Conservation (phyloP, 2,888 invertebrate genomes). For the Omphaloscelis lunosa region DNA sequence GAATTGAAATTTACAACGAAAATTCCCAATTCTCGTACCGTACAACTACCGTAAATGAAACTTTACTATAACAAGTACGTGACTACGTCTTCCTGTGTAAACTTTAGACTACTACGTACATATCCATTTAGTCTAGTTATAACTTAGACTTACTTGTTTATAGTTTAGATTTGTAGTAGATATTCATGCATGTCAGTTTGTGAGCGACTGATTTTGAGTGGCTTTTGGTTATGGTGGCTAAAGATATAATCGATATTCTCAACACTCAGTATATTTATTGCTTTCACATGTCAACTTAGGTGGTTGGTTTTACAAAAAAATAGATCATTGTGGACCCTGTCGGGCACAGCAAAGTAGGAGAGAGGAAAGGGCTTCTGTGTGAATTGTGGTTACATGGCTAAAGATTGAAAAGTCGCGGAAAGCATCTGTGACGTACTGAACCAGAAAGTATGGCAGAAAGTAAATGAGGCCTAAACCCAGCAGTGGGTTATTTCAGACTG, state of each 20-base stretch:
- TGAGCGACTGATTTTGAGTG: conserved; percentile 2
- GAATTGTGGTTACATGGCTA: background rate
- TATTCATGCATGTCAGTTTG: conserved; percentile 28
- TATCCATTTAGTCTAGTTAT: conserved; percentile 44
- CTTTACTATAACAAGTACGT: conserved; percentile 40
- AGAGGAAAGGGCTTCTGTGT: no score
- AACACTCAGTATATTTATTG: no score
- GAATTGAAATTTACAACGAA: conserved; percentile 1
- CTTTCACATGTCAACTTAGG: no score
- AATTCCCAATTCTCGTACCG: conserved; percentile 40
- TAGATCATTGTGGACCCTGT: no score
- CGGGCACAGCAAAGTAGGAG: no score
- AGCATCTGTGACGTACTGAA: background rate
- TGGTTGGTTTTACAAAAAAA: no score
- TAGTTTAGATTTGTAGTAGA: conserved; percentile 45
- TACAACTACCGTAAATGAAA: conserved; percentile 31
- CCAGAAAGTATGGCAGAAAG: background rate
- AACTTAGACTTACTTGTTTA: conserved; percentile 28
- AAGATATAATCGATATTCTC: background rate
- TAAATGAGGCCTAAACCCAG: background rate
- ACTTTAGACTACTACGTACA: conserved; percentile 23
- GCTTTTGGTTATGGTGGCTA: background rate
- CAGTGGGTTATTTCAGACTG: no score
- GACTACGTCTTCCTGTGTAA: conserved; percentile 48
- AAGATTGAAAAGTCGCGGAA: background rate